phyloP scores from a whole-genome alignment of 1,140 invertebrate genomes.

The Drosophila neocordata region DNA sequence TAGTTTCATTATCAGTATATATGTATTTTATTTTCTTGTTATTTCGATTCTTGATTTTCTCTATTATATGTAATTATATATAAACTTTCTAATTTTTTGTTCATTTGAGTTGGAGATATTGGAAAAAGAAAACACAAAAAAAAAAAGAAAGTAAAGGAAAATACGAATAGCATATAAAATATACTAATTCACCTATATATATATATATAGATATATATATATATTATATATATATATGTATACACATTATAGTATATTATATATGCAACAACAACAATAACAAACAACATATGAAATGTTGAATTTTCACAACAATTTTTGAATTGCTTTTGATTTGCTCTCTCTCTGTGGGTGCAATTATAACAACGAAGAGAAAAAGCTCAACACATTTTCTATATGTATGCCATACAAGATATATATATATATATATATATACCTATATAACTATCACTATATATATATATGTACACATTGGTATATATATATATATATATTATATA shows the following conservation, averaged over 20 bases:
- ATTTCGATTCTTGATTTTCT: background rate
- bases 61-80: background rate
- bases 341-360: slow-evolving; percentile 70
- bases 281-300: slow-evolving; percentile 15
- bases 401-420: slow-evolving; percentile 29
- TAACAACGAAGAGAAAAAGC: slow-evolving; percentile 78
- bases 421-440: slow-evolving; percentile 48
- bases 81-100: background rate
- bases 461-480: slow-evolving; percentile 18
- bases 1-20: slow-evolving; percentile 13
- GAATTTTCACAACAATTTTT: slow-evolving; percentile 51
- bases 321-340: slow-evolving; percentile 57
- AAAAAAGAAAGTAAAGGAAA: background rate
- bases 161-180: slow-evolving; percentile 29
- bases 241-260: slow-evolving; percentile 27
- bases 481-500: slow-evolving; percentile 6
- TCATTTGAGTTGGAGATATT: slow-evolving; percentile 26
- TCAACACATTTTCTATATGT: slow-evolving; percentile 66
- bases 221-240: slow-evolving; percentile 7
- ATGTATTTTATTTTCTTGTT: slow-evolving; percentile 11
- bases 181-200: background rate
- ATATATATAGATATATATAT: slow-evolving; percentile 18
- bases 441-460: slow-evolving; percentile 30
- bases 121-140: slow-evolving; percentile 15
- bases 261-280: slow-evolving; percentile 16